Evolutionary conservation across 2,797 vertebrate species (phyloP).

Genomic region (Nannoperca obscura): DNA sequence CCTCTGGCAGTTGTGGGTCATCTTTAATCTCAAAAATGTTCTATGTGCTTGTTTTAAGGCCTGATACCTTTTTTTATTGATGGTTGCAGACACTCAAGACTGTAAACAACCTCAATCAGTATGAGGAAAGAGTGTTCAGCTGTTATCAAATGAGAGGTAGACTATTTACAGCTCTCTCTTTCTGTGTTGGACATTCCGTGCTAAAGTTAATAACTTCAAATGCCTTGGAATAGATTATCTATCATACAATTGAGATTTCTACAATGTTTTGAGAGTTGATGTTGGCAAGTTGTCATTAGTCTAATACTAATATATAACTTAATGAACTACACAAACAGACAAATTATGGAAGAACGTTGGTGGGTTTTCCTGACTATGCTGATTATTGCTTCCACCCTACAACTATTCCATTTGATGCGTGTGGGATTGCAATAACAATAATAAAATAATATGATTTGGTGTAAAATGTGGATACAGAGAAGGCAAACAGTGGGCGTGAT

Average conservation of each 20-base stretch:
- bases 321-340: conserved; percentile 3
- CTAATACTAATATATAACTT: not conserved
- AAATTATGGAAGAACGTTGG: not conserved
- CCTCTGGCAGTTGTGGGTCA: conserved; percentile 1
- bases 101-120: conserved; percentile 21
- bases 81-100: not conserved
- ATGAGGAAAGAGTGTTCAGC: conserved; percentile 32
- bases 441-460: not conserved
- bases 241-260: not conserved
- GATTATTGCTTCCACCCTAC: conserved; percentile 4
- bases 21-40: conserved; percentile 1
- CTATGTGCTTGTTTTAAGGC: conserved; percentile 19
- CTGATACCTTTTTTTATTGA: conserved; percentile 22
- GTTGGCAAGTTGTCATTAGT: not conserved
- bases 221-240: not conserved
- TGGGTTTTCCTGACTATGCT: conserved; percentile 7
- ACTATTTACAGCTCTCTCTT: not conserved
- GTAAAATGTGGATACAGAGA: not conserved
- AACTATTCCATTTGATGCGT: not conserved
- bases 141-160: conserved; percentile 18
- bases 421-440: not conserved
- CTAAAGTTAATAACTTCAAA: not conserved
- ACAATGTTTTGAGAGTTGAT: not conserved
- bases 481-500: not conserved
- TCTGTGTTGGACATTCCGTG: not conserved